Evolutionary conservation across 2,797 vertebrate genomes (phyloP).

Genomic region (Meriones psammophilus): DNA sequence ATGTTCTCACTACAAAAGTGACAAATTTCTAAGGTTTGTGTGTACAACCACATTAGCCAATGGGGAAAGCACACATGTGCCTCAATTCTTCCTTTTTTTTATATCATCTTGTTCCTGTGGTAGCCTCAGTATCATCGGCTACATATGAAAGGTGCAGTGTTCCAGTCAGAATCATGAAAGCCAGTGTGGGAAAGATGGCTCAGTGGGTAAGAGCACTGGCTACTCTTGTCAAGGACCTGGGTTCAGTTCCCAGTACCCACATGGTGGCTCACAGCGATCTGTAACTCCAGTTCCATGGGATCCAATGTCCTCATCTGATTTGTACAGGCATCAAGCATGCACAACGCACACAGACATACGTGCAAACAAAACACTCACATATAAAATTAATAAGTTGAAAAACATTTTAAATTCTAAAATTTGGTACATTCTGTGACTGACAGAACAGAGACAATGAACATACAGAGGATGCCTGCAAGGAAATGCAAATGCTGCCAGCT

Average conservation of each 20-base stretch:
- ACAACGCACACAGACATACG: background rate
- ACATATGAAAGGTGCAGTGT: constrained; percentile 70
- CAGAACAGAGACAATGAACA: constrained; percentile 80
- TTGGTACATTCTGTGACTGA: constrained; percentile 77
- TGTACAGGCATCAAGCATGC: background rate
- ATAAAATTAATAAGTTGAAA: background rate
- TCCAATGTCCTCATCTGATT: background rate
- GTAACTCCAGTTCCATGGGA: background rate
- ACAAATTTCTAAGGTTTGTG: background rate
- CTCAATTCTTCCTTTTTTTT: background rate
- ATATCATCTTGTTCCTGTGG: background rate
- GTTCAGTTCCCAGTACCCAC: background rate
- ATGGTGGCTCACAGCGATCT: background rate
- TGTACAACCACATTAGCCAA: background rate
- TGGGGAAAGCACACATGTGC: background rate
- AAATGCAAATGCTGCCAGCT: background rate
- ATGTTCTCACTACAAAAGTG: background rate
- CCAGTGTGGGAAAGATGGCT: constrained; percentile 57
- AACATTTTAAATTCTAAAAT: background rate
- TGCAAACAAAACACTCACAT: background rate
- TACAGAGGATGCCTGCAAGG: background rate
- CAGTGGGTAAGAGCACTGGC: background rate
- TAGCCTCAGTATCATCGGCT: background rate
- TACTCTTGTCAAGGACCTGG: background rate
- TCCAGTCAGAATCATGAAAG: constrained; percentile 77